phyloP scores from a whole-genome alignment of 1,140 invertebrate species.

The Drosophila ercepeae region DNA sequence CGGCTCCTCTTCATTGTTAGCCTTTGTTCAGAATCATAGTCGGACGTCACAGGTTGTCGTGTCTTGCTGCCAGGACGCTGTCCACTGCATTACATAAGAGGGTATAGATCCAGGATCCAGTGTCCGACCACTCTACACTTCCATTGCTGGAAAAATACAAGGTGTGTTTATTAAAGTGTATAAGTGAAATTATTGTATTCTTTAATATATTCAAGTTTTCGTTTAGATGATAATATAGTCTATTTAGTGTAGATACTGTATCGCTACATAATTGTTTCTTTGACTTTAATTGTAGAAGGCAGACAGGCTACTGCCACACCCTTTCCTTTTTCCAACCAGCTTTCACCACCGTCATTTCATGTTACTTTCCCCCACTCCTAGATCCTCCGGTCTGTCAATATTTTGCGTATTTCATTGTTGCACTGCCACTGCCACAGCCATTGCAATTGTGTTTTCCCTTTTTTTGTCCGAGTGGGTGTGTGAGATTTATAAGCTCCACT shows the following conservation, averaged over 20 bases:
- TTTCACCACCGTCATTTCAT: background rate
- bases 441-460: conserved; percentile 29
- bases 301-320: conserved; percentile 35
- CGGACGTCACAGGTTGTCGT: conserved; percentile 63
- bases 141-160: background rate
- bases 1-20: conserved; percentile 25
- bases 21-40: conserved; percentile 37
- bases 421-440: conserved; percentile 31
- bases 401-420: conserved; percentile 80
- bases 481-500: conserved; percentile 59
- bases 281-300: conserved; percentile 70
- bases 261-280: background rate
- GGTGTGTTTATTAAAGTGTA: no score
- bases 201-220: no score
- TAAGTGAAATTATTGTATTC: no score
- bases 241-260: no score
- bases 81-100: conserved; percentile 69
- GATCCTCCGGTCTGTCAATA: conserved; percentile 63
- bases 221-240: no score
- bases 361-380: background rate
- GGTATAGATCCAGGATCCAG: background rate
- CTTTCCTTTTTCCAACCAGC: background rate
- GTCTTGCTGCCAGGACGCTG: conserved; percentile 47
- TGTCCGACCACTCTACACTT: background rate
- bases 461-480: conserved; percentile 36